phyloP scores from a whole-genome alignment of 2,113 vertebrate species.

The Daboia siamensis region DNA sequence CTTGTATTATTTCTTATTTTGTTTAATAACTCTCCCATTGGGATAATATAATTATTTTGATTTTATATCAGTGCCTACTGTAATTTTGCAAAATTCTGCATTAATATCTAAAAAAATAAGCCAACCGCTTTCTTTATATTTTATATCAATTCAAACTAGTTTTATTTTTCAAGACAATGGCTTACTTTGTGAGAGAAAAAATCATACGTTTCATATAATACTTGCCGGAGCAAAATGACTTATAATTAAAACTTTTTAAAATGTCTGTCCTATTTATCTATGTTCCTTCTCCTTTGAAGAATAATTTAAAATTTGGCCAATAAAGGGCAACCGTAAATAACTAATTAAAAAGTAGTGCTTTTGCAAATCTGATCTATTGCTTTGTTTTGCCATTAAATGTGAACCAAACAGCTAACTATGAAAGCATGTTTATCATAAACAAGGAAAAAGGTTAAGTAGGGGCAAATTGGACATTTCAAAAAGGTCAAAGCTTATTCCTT shows the following conservation, averaged over 20 bases:
- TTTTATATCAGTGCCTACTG: background rate
- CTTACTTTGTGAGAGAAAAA: background rate
- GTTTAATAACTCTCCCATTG: background rate
- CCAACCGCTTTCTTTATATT: background rate
- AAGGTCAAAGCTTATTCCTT: conserved; percentile 28
- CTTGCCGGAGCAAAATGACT: background rate
- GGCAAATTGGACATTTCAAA: conserved; percentile 17
- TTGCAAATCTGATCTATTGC: conserved; percentile 29
- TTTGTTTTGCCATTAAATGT: conserved; percentile 29
- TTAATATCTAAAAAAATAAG: background rate
- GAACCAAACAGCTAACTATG: conserved; percentile 39
- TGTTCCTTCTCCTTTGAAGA: background rate
- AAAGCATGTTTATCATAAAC: conserved; percentile 52
- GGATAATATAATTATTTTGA: background rate
- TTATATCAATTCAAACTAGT: background rate
- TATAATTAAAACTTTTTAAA: background rate
- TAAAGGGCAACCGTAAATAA: background rate
- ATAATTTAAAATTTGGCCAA: conserved; percentile 14
- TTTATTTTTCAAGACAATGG: background rate
- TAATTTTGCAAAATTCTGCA: background rate
- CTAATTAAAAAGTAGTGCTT: conserved; percentile 33
- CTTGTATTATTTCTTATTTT: background rate
- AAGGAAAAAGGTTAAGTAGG: conserved; percentile 17
- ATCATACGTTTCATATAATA: background rate
- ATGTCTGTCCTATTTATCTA: background rate